Evolutionary conservation across 2,797 vertebrate species (phyloP).

Genomic region (Phalloptychus januarius): DNA sequence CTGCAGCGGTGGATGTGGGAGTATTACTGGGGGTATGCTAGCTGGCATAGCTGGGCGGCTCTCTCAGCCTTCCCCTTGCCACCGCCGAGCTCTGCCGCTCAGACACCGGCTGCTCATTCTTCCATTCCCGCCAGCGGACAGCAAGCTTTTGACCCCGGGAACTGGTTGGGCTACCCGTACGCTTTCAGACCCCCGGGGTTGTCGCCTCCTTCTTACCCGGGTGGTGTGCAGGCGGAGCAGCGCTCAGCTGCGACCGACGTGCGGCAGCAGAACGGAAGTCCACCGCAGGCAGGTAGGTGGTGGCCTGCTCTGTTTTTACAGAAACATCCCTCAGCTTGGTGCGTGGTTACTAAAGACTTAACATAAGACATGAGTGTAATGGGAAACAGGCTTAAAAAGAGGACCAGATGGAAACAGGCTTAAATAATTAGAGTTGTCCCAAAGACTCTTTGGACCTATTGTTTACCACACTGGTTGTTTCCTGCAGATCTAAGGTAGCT

Average conservation of each 20-base stretch:
- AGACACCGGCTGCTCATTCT: constrained; percentile 46
- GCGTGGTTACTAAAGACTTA: constrained; percentile 14
- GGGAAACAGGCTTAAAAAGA: constrained; percentile 35
- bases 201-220: constrained; percentile 10
- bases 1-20: constrained; percentile 94
- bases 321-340: neutral
- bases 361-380: constrained; percentile 34
- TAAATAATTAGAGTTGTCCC: constrained; percentile 35
- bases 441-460: neutral
- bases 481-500: neutral
- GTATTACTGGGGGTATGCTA: constrained; percentile 87
- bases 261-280: constrained; percentile 68
- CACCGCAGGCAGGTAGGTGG: constrained; percentile 77
- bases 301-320: neutral
- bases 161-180: constrained; percentile 61
- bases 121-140: constrained; percentile 26
- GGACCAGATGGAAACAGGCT: constrained; percentile 33
- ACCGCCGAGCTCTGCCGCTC: constrained; percentile 34
- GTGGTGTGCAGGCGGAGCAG: constrained; percentile 47
- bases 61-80: constrained; percentile 63
- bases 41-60: constrained; percentile 85
- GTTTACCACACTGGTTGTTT: neutral
- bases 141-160: constrained; percentile 47
- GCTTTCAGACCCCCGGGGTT: constrained; percentile 36
- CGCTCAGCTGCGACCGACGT: constrained; percentile 35